Conservation (phyloP, 2,888 invertebrate genomes). For the Pegoplata infirma region DNA sequence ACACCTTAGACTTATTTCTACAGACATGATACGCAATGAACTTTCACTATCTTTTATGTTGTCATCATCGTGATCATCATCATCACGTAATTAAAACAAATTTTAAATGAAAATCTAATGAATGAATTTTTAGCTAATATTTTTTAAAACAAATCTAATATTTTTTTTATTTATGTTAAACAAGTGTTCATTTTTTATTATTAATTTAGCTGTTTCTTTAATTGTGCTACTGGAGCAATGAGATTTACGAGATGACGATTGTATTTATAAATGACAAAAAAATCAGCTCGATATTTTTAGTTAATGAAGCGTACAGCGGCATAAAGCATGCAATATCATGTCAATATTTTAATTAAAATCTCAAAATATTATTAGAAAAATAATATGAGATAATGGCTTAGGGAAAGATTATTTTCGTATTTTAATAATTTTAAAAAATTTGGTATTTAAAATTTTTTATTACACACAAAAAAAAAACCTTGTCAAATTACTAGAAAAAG, state of each 20-base stretch:
- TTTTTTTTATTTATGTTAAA: conserved; percentile 31
- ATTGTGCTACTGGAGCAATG: conserved; percentile 47
- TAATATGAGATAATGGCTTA: conserved; percentile 8
- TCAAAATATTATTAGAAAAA: conserved; percentile 19
- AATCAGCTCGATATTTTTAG: conserved; percentile 28
- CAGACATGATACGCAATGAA: conserved; percentile 26
- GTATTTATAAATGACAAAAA: background rate
- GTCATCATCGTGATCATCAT: no score
- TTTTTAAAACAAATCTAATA: conserved; percentile 22
- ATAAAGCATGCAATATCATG: conserved; percentile 3
- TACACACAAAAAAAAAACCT: no score
- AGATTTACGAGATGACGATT: background rate
- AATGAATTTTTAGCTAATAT: conserved; percentile 9
- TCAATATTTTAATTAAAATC: conserved; percentile 37
- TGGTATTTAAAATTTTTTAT: no score
- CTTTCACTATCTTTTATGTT: conserved; percentile 61
- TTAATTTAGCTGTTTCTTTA: conserved; percentile 1
- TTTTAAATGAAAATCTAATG: background rate
- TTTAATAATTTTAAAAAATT: no score
- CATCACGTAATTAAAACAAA: background rate
- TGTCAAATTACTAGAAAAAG: no score
- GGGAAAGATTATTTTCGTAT: background rate
- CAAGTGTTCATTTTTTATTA: no score
- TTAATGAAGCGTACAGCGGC: conserved; percentile 29
- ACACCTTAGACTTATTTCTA: background rate